These are phyloP conservation scores for Haemorhous mexicanus DNA, from an alignment of 2,113 vertebrate species.

Conservation along the genomic window DNA sequence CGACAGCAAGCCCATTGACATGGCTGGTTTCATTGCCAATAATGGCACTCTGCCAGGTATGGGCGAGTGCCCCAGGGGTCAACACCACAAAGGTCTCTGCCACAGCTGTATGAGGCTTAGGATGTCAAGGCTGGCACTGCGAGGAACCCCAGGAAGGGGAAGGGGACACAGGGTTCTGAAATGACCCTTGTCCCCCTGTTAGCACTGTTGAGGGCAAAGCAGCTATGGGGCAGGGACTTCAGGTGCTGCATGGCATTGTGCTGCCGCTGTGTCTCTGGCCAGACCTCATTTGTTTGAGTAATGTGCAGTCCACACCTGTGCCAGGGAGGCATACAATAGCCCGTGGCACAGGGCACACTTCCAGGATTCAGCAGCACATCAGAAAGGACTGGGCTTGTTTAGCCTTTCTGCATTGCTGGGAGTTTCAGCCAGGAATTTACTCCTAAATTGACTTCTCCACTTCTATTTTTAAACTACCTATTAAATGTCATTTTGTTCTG, in stretches of 20 bases:
- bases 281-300: neutral
- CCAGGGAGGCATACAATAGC: neutral
- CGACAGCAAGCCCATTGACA: constrained; percentile 86
- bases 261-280: neutral
- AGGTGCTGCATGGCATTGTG: neutral
- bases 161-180: neutral
- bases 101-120: neutral
- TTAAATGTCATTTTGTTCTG: neutral
- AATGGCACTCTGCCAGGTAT: constrained; percentile 91
- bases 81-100: neutral
- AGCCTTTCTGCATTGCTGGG: neutral
- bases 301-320: neutral
- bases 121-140: accelerated
- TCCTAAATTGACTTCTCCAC: neutral
- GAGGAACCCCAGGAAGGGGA: neutral
- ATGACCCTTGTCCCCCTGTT: neutral
- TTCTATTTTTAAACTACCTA: neutral
- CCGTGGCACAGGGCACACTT: neutral
- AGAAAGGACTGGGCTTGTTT: neutral
- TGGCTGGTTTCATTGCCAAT: constrained; percentile 94
- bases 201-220: neutral
- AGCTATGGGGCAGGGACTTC: accelerated
- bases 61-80: neutral
- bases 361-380: neutral
- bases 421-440: neutral